Evolutionary conservation across 2,113 vertebrate genomes (phyloP), one percentile per base, ranked within the genome.

Genomic region (Cavia aperea): DNA sequence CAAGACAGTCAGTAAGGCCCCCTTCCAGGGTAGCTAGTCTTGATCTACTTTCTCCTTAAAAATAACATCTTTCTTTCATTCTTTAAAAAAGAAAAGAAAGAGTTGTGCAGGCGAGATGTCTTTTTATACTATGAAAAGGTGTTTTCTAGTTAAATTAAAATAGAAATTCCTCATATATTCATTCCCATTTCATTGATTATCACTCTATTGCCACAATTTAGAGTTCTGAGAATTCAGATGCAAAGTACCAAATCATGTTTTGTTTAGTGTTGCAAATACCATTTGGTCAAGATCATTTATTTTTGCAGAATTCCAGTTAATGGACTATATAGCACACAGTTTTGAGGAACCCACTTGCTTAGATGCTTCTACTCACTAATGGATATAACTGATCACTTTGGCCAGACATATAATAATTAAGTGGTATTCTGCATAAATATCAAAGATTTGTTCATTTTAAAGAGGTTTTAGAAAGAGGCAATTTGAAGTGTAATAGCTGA

Each of bases 121-220:
- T 39, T 92, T 78, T n/a, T 7, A 46, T 46, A 29, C 15, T 73
- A 2, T 78, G 24, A 54, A 90, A 43, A 86, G 3, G 1, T 86
- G n/a, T 89, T 94, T 96, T 91, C n/a, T 84, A 85, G 46, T 73
- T 93, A 49, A 89, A 36, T 66, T 79, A 91, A 51, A 87, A 39
- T 56, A 85, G 77, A 92, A 79, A 78, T 72, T 62, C 36, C 46
- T 87, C 12, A 54, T 72, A 15, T 43, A 21, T 81, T 9, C 4
- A 56, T 72, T 31, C 26, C 18, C 19, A 58, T 90, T 54, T 92
- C 33, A 81, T 66, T 83, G 63, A 75, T 65, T 58, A 77, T 77
- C 14, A 56, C 56, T 89, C 88, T 81, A 62, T 0, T 14, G 14
- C 36, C 91, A 54, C 51, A 51, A 33, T 5, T 86, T 91, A 39